Evolutionary conservation across 2,113 vertebrate genomes (phyloP), one percentile per base, ranked within the genome.

Genomic region (Bucco capensis): DNA sequence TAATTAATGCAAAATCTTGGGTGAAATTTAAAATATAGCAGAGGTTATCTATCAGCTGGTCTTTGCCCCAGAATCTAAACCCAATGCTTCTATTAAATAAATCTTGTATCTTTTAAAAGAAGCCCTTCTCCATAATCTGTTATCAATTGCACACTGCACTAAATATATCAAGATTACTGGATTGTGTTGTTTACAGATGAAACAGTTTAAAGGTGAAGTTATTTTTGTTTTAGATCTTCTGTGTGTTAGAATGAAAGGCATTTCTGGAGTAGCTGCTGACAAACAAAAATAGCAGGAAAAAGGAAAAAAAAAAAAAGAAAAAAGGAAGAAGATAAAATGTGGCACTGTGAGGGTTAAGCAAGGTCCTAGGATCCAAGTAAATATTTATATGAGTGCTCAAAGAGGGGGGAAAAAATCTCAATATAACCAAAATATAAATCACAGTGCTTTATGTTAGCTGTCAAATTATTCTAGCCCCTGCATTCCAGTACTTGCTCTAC

Each of bases 301-400:
- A 40, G 15, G 40, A 42, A 27, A 73, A 71, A 54, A 40, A 42
- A 54, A 77, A 88, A 80, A 81, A 40, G 18, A 50, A 72, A 77
- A 88, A 84, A 90, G 40, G 53, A 67, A 84, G 57, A 90, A 87
- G 87, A 93, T 79, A 82, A 95, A 96, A 92, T 6, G 3, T 85
- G 95, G 97, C 78, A 81, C 86, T 49, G 81, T 64, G 66, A 93
- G 97, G 94, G 97, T 97, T 98, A 97, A 98, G 89, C 81, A 92
- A 97, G 95, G 94, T 96, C 92, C 95, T 90, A 96, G 86, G 88
- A 97, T 94, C 89, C 76, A 90, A 96, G 97, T 97, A 97, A 97
- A 98, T 98, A 97, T 98, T 97, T 97, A 98, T 96, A 97, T 64
- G 86, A 97, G 94, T 92, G 86, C 96, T 98, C 94, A 90, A 95